Conservation (phyloP, 2,113 vertebrate species). For the Hyaena hyaena region DNA sequence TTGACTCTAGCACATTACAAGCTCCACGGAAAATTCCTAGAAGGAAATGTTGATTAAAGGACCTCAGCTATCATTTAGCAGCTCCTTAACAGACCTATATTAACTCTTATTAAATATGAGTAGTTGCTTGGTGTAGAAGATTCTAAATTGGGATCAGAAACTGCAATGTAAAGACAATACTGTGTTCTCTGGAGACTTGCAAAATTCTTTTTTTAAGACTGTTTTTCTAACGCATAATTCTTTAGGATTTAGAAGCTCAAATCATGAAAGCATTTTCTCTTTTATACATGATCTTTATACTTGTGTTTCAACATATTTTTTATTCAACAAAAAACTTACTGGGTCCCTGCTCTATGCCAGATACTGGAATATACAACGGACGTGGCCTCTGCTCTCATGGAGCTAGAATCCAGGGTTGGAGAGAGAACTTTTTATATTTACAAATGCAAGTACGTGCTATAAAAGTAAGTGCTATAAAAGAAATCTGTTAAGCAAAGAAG, state of each 20-base stretch:
- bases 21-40: not conserved
- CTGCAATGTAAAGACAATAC: not conserved
- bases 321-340: not conserved
- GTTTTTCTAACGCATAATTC: not conserved
- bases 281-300: not conserved
- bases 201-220: not conserved
- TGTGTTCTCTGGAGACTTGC: not conserved
- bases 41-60: not conserved
- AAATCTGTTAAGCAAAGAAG: not conserved
- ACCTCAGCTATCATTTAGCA: not conserved
- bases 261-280: not conserved
- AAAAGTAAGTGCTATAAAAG: not conserved
- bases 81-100: not conserved
- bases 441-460: not conserved
- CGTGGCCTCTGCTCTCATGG: not conserved
- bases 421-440: conserved; percentile 20
- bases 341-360: not conserved
- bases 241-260: not conserved
- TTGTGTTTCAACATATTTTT: conserved; percentile 39
- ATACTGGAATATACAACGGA: not conserved
- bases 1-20: not conserved
- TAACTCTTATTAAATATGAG: not conserved
- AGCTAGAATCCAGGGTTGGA: not conserved
- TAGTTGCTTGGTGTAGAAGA: not conserved
- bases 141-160: not conserved